Conservation (phyloP, 2,113 vertebrate species). For the Lophochroa leadbeateri region DNA sequence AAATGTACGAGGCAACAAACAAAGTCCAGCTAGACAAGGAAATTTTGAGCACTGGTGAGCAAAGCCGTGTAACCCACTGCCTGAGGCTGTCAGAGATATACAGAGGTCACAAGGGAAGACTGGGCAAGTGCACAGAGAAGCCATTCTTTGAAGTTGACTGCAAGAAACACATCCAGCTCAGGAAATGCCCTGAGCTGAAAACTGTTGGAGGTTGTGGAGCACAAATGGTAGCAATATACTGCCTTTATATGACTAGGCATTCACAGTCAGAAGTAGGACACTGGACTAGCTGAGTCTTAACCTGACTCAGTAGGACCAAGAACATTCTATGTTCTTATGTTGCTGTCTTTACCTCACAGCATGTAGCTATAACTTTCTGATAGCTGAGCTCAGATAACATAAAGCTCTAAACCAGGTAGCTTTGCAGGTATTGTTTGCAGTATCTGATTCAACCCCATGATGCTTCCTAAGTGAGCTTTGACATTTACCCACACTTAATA, state of each 20-base stretch:
- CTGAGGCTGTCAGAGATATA: background rate
- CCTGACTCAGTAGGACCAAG: background rate
- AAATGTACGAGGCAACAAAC: background rate
- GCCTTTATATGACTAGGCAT: background rate
- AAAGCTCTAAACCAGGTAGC: background rate
- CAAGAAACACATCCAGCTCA: background rate
- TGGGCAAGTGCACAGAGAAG: background rate
- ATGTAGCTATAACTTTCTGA: background rate
- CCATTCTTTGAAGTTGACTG: background rate
- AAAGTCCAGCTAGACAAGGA: background rate
- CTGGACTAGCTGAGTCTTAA: background rate
- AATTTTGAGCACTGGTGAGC: background rate
- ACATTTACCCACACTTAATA: fast-evolving
- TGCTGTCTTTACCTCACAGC: background rate
- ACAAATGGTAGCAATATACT: background rate
- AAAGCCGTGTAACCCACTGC: background rate
- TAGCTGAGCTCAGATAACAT: background rate
- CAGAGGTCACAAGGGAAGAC: background rate
- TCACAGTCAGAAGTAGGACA: background rate
- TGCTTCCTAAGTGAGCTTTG: background rate
- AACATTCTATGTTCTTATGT: background rate
- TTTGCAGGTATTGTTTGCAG: background rate
- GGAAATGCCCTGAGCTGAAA: background rate
- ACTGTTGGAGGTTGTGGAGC: background rate
- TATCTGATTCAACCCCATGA: background rate